Evolutionary conservation across 2,797 vertebrate species (phyloP).

Genomic region (Loris lydekkerianus): DNA sequence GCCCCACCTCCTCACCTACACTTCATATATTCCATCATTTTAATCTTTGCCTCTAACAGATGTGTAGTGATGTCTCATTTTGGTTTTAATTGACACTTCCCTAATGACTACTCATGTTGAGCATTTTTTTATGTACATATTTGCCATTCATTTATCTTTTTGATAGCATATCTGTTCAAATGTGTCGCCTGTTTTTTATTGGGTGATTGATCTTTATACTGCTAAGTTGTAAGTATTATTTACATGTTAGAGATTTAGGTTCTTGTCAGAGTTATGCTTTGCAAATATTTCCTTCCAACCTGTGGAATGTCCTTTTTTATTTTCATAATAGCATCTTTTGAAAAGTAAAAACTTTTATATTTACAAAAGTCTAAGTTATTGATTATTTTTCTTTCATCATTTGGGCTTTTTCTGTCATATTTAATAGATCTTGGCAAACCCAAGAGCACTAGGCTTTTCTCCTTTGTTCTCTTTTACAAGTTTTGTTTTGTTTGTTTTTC

Average conservation of each 20-base stretch:
- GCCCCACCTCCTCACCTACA: not conserved
- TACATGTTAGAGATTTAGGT: not conserved
- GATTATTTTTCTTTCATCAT: not conserved
- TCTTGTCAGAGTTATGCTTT: not conserved
- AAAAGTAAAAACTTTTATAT: not conserved
- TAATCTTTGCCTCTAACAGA: not conserved
- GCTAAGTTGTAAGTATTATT: not conserved
- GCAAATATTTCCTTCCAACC: not conserved
- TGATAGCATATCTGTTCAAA: not conserved
- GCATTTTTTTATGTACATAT: not conserved
- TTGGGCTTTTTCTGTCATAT: not conserved
- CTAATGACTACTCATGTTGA: not conserved
- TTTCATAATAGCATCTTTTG: not conserved
- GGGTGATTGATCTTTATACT: not conserved
- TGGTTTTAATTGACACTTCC: not conserved
- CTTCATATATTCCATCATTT: not conserved
- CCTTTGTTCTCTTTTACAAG: not conserved
- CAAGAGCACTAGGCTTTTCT: not conserved
- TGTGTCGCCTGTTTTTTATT: not conserved
- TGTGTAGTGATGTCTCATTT: not conserved
- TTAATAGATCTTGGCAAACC: conserved; percentile 14
- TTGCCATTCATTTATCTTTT: not conserved
- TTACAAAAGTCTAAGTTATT: not conserved
- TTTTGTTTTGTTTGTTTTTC: not conserved
- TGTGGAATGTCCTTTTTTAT: not conserved